These are phyloP conservation scores for Tetrax tetrax DNA, from an alignment of 2,113 vertebrate species.

Conservation along the genomic window DNA sequence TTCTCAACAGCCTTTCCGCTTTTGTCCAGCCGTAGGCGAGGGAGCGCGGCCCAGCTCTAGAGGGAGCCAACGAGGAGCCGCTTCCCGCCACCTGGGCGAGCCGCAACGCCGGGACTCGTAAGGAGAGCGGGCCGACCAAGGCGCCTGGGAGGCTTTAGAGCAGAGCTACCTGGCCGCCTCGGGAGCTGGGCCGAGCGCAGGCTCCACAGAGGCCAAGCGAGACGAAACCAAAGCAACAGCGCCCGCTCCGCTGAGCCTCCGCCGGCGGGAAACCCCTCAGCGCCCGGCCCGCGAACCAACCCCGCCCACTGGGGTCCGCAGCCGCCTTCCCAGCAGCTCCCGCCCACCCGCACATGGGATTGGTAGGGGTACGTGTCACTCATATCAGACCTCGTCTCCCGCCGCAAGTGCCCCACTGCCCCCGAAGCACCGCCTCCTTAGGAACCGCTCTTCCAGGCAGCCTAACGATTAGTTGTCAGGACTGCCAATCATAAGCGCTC, in stretches of 20 bases:
- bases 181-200: too few species aligned
- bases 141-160: accelerated
- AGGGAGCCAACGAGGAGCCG: accelerated
- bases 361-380: accelerated
- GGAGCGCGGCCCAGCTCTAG: accelerated
- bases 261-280: accelerated
- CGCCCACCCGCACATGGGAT: accelerated
- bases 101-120: accelerated
- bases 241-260: accelerated
- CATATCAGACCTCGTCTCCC: accelerated
- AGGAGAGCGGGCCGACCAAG: accelerated
- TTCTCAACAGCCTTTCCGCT: not conserved
- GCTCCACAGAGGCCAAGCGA: accelerated
- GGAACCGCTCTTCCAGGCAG: not conserved
- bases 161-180: not conserved
- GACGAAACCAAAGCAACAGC: accelerated
- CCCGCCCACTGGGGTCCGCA: accelerated
- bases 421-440: not conserved
- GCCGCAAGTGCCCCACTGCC: not conserved
- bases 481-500: accelerated
- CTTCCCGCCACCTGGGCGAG: accelerated
- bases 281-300: accelerated
- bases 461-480: not conserved
- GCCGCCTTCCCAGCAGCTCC: not conserved
- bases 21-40: not conserved